These are phyloP conservation scores for Coenonympha arcania DNA, from an alignment of 2,888 invertebrate species.

Conservation along the genomic window DNA sequence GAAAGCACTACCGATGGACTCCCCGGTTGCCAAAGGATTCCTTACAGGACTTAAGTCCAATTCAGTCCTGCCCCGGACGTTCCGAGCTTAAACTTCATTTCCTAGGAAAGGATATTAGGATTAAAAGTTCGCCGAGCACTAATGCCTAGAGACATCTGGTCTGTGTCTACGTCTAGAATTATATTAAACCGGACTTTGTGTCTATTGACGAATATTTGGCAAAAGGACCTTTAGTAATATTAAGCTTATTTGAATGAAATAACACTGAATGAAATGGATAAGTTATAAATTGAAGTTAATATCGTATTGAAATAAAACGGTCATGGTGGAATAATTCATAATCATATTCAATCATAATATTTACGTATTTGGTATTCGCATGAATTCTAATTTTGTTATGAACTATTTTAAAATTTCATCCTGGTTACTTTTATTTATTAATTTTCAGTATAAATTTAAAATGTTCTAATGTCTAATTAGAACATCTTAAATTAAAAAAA, in stretches of 20 bases:
- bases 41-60: slow-evolving; percentile 41
- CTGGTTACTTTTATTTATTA: no score
- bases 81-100: slow-evolving; percentile 63
- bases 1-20: slow-evolving; percentile 24
- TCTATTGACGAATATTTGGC: slow-evolving; percentile 24
- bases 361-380: no score
- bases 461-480: no score
- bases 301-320: no score
- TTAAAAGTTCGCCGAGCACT: slow-evolving; percentile 60
- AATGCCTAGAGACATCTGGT: slow-evolving; percentile 45
- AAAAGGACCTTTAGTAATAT: neutral
- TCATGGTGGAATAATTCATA: no score
- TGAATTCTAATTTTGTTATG: no score
- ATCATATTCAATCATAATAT: no score
- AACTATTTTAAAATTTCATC: no score
- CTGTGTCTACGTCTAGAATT: slow-evolving; percentile 36
- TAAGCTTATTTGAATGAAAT: neutral
- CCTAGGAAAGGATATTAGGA: slow-evolving; percentile 63
- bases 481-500: no score
- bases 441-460: no score
- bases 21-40: slow-evolving; percentile 36
- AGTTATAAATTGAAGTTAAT: no score
- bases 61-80: slow-evolving; percentile 39
- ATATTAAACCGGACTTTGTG: slow-evolving; percentile 30
- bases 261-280: neutral